These are phyloP conservation scores for Gallirallus australis DNA, from an alignment of 2,797 vertebrate genomes.

Conservation along the genomic window DNA sequence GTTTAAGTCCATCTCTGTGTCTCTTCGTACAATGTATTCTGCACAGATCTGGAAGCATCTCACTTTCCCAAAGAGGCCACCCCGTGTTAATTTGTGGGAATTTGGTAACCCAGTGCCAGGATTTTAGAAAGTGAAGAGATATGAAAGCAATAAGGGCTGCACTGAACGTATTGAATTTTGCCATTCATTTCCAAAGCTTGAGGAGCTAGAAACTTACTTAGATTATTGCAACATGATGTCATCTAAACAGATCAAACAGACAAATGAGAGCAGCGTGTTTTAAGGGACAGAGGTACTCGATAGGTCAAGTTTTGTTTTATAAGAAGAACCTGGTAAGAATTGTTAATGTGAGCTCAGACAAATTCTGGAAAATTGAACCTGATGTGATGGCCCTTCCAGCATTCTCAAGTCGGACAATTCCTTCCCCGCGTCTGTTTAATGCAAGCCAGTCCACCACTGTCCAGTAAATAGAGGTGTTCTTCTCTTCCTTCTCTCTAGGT, in stretches of 20 bases:
- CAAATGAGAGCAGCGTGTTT: neutral
- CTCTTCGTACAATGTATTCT: neutral
- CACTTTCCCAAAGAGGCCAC: neutral
- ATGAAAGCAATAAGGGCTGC: neutral
- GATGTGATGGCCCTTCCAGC: neutral
- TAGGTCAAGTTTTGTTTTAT: neutral
- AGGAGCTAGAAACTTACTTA: neutral
- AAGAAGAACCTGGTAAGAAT: neutral
- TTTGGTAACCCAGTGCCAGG: neutral
- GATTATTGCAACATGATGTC: neutral
- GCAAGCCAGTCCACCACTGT: rapidly evolving
- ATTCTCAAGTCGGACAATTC: neutral
- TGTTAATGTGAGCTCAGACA: neutral
- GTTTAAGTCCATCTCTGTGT: neutral
- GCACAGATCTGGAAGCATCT: neutral
- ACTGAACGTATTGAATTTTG: neutral
- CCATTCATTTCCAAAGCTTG: neutral
- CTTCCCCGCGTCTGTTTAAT: neutral
- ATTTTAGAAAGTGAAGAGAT: neutral
- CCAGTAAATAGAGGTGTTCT: neutral
- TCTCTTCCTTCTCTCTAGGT: conserved; percentile 80
- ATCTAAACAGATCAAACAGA: neutral
- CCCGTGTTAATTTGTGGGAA: neutral
- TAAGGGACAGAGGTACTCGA: neutral
- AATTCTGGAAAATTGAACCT: neutral